Base-by-base conservation (phyloP, 1,140 invertebrate species). In the Chelonus insularis region DNA sequence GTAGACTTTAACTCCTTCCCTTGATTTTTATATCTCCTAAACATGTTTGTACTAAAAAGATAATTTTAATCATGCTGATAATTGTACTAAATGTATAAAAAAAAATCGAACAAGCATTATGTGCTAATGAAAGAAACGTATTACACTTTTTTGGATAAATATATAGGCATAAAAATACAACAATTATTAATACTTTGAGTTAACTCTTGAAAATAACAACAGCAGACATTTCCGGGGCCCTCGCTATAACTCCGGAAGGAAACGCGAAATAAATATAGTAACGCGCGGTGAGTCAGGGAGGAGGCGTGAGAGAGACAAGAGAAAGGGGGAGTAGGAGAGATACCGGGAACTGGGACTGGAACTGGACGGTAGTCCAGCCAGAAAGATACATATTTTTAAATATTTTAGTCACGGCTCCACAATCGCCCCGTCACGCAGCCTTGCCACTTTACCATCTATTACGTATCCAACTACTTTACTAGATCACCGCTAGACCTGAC, bases 301-400 rank as follows among this genome's bases (percentile, higher is more conserved):
- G 60, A 21, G 55, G 59, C 23, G 52, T 63, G 63, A n/a, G 66
- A 64, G 43, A 20, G 50, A 23, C 25, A 21, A 41, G 37, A 11
- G 37, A 52, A 57, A 60, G 51, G 32, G 65, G 55, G 63, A 60
- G 65, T 62, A 29, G 57, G 62, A 51, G 58, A 64, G 63, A 50
- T 14, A 41, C 43, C 57, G 63, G 71, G 66, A 67, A 76, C 72
- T 77, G 75, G 74, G 79, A 80, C 76, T 78, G 74, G 74, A 79
- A 79, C 77, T 81, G 79, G 77, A 79, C 77, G 76, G 72, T 71
- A 80, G 78, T 77, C 77, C 75, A 77, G 76, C 75, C 78, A 80
- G 78, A 81, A 81, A 81, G 79, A 81, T 81, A 81, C 79, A 81
- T 81, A 81, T 80, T 81, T 81, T 80, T 80, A 80, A 81, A 81